These are phyloP conservation scores for Heliconius aoede DNA, from an alignment of 2,888 invertebrate genomes.

Conservation along the genomic window DNA sequence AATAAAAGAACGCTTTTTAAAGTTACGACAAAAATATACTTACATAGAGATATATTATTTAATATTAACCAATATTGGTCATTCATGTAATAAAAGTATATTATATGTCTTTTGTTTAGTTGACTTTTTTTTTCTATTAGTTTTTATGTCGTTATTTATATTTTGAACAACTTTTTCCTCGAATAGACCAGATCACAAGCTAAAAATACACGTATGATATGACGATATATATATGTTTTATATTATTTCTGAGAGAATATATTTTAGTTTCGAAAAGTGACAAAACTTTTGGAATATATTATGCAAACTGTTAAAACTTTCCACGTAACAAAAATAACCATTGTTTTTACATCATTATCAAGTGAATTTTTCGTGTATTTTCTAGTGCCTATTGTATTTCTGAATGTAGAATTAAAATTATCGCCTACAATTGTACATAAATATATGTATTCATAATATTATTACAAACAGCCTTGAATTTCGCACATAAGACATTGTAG, in stretches of 20 bases:
- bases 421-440: constrained; percentile 14
- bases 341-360: constrained; percentile 23
- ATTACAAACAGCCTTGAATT: constrained; percentile 30
- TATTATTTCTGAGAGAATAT: not conserved
- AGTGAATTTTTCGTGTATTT: constrained; percentile 5
- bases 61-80: too few species aligned
- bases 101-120: not conserved
- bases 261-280: not conserved
- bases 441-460: constrained; percentile 6
- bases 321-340: constrained; percentile 6
- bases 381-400: not conserved
- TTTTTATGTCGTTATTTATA: too few species aligned
- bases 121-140: too few species aligned
- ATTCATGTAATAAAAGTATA: not conserved
- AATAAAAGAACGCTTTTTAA: too few species aligned
- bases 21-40: too few species aligned
- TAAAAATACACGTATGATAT: too few species aligned
- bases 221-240: not conserved
- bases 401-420: constrained; percentile 3
- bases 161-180: not conserved
- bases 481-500: not conserved
- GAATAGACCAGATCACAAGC: not conserved
- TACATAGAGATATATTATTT: too few species aligned
- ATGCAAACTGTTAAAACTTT: not conserved
- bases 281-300: not conserved